A percentile compares a stretch with the other conserved stretches of the same genome.
Evolutionary conservation across 1,140 invertebrate genomes (phyloP).

Genomic region (Drosophila leontia): DNA sequence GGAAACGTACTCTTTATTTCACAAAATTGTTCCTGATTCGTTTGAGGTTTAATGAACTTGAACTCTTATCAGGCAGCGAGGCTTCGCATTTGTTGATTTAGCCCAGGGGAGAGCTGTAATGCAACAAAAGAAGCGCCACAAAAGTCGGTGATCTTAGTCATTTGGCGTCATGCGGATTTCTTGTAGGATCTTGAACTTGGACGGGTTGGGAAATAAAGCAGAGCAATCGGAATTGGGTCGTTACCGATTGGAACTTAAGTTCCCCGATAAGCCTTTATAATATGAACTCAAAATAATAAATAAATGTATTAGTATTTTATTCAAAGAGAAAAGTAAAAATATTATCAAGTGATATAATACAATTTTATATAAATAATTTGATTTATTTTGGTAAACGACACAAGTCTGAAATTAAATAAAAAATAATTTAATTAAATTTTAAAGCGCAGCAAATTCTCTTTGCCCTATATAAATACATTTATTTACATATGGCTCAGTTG

Average conservation of each 20-base stretch:
- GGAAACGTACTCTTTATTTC: constrained; percentile 27
- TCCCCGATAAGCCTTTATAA: not conserved
- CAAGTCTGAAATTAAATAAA: not conserved
- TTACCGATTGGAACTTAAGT: not conserved
- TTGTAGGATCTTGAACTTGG: constrained; percentile 29
- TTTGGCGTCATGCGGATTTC: constrained; percentile 25
- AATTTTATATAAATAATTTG: not conserved
- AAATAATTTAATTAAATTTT: not conserved
- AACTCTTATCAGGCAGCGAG: constrained; percentile 64
- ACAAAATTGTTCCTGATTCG: constrained; percentile 44
- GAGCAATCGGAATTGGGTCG: constrained; percentile 18
- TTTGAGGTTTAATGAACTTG: constrained; percentile 69
- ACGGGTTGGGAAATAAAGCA: constrained; percentile 20
- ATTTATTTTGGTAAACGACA: not conserved
- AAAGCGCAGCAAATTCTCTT: not conserved
- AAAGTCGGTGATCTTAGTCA: constrained; percentile 46
- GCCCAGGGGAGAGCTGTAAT: constrained; percentile 54
- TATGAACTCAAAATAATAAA: not conserved
- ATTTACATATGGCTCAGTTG: not conserved
- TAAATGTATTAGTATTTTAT: not conserved
- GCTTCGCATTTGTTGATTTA: constrained; percentile 45
- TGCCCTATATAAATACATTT: not conserved
- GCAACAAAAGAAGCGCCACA: constrained; percentile 47
- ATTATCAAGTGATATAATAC: not conserved
- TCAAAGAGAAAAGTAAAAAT: no score